A percentile compares a stretch with the other conserved stretches of the same genome.
Evolutionary conservation across 2,113 vertebrate genomes (phyloP).

Genomic region (Melierax canorus): DNA sequence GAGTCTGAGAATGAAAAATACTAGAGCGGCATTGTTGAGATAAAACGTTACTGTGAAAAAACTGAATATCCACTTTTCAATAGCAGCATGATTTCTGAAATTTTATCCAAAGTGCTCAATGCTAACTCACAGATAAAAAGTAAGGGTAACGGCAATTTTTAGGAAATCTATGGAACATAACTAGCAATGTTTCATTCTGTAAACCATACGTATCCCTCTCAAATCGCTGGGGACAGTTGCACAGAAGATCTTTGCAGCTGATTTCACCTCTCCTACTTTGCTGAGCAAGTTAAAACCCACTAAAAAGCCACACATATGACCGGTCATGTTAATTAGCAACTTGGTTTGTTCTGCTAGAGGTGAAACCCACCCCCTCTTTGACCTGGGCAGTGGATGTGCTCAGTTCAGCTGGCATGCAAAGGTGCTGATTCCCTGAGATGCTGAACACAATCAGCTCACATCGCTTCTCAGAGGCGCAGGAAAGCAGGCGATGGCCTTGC

Average conservation of each 20-base stretch:
- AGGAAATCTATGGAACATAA: background rate
- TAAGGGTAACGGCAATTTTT: background rate
- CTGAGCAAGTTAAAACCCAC: background rate
- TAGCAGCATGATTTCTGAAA: background rate
- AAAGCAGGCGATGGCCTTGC: background rate
- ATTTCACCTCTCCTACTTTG: background rate
- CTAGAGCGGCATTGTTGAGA: background rate
- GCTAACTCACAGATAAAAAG: background rate
- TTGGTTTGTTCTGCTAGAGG: background rate
- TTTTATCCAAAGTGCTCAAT: background rate
- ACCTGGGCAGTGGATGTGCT: background rate
- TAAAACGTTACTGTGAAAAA: background rate
- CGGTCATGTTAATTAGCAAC: background rate
- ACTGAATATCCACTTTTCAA: background rate
- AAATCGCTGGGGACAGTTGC: background rate
- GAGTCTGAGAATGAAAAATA: background rate
- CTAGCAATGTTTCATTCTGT: background rate
- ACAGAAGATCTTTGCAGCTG: background rate
- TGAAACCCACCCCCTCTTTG: background rate
- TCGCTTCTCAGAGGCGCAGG: background rate
- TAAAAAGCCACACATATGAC: fast-evolving
- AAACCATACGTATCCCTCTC: background rate
- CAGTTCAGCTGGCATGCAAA: background rate
- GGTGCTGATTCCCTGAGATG: background rate
- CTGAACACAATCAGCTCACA: background rate